Evolutionary conservation across 2,797 vertebrate genomes (phyloP).

Genomic region (Calcarius lapponicus): DNA sequence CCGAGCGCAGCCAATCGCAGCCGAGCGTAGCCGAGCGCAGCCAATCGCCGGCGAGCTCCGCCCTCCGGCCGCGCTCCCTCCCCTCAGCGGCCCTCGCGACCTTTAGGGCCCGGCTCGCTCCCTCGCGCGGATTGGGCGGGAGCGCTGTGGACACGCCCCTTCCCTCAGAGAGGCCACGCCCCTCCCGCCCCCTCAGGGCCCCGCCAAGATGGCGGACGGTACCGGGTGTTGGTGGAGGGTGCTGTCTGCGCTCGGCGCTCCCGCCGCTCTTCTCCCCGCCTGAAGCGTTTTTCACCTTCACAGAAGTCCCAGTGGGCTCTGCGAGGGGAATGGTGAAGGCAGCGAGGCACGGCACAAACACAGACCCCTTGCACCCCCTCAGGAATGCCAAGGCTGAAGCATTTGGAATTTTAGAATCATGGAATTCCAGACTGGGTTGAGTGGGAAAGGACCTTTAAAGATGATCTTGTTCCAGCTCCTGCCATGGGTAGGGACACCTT

Average conservation of each 20-base stretch:
- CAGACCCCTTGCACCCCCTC: rapidly evolving
- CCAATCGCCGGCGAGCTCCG: neutral
- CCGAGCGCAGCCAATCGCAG: neutral
- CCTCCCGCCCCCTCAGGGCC: rapidly evolving
- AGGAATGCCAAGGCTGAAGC: rapidly evolving
- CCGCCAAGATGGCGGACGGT: rapidly evolving
- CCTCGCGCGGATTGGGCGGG: neutral
- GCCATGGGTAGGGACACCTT: too few relatives aligned
- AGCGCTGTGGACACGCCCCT: rapidly evolving
- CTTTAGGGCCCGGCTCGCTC: neutral
- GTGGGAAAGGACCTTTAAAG: neutral
- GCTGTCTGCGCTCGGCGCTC: rapidly evolving
- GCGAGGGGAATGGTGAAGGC: too few relatives aligned
- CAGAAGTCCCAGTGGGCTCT: rapidly evolving
- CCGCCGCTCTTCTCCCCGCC: rapidly evolving
- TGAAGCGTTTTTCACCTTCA: too few relatives aligned
- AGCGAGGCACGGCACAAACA: neutral
- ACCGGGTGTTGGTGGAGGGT: rapidly evolving
- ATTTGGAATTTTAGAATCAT: rapidly evolving
- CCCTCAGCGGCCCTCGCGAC: neutral
- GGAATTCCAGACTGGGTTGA: neutral
- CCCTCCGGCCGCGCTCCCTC: rapidly evolving
- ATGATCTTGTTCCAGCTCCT: neutral
- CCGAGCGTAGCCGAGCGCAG: rapidly evolving
- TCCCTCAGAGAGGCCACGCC: rapidly evolving